Evolutionary conservation across 2,113 vertebrate species (phyloP).

Genomic region (Pycnonotus jocosus): DNA sequence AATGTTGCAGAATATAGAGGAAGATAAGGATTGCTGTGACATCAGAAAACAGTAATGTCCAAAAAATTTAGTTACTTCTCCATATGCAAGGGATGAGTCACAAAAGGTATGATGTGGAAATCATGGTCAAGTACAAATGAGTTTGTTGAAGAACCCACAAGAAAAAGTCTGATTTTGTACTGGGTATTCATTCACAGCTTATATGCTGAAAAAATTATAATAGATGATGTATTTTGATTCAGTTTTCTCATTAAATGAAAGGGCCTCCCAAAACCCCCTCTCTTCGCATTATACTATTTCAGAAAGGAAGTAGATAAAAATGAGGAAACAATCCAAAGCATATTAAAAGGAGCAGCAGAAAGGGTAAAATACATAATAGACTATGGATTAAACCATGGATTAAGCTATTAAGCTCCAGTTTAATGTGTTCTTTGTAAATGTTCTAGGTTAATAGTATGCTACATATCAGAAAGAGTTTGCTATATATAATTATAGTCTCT

Average conservation of each 20-base stretch:
- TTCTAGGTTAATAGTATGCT: not conserved
- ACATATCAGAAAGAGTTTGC: not conserved
- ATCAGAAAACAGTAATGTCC: not conserved
- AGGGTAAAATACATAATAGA: conserved; percentile 5
- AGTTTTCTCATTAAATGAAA: not conserved
- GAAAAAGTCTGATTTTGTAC: not conserved
- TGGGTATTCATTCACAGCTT: not conserved
- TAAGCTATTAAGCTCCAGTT: conserved; percentile 5
- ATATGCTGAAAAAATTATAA: not conserved
- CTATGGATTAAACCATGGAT: not conserved
- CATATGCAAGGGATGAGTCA: not conserved
- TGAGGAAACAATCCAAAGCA: conserved; percentile 38
- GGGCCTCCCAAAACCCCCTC: not conserved
- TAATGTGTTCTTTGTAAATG: not conserved
- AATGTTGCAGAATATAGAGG: not conserved
- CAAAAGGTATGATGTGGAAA: not conserved
- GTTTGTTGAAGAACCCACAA: not conserved
- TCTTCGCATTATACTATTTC: not conserved
- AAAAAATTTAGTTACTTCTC: not conserved
- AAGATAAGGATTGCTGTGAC: not conserved
- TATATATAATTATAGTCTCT: not conserved
- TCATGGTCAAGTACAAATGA: not conserved
- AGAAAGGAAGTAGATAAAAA: conserved; percentile 49
- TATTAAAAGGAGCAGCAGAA: conserved; percentile 23
- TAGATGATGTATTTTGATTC: not conserved